A percentile compares a stretch with the other conserved stretches of the same genome.
Evolutionary conservation across 2,113 vertebrate species (phyloP).

Genomic region (Eulemur macaco): DNA sequence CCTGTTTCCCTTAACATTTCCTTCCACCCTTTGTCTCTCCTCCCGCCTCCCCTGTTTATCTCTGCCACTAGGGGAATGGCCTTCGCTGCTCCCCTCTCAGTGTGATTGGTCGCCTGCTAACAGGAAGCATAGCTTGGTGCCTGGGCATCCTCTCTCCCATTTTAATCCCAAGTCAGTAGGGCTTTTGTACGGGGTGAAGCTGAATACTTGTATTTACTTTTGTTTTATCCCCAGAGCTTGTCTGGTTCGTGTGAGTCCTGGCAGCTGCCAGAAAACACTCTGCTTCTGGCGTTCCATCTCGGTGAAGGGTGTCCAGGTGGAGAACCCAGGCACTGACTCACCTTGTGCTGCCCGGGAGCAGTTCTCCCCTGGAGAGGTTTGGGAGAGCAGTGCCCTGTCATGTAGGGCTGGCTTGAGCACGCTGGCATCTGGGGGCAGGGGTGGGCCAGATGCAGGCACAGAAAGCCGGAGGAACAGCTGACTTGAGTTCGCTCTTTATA

Average conservation of each 20-base stretch:
- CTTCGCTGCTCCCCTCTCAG: not conserved
- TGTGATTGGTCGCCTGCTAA: not conserved
- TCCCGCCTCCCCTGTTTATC: not conserved
- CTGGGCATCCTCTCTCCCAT: not conserved
- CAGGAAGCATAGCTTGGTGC: not conserved
- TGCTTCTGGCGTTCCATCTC: not conserved
- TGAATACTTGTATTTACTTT: not conserved
- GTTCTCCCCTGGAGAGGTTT: not conserved
- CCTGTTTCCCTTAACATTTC: not conserved
- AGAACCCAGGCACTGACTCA: not conserved
- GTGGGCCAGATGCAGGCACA: not conserved
- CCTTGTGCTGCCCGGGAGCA: not conserved
- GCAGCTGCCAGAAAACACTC: not conserved
- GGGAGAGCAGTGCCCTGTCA: not conserved
- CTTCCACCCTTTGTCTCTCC: not conserved
- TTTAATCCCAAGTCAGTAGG: not conserved
- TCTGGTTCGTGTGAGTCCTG: not conserved
- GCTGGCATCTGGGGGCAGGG: not conserved
- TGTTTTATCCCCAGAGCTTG: not conserved
- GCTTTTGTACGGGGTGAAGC: not conserved
- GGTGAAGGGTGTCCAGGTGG: not conserved
- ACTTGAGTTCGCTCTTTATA: not conserved
- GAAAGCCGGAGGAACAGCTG: not conserved
- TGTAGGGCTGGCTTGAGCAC: not conserved
- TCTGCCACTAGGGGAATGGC: not conserved